Percentiles rank a stretch among this genome's conserved stretches.
These are phyloP conservation scores for Blennius ocellaris DNA, from an alignment of 2,113 vertebrate genomes.

Conservation along the genomic window DNA sequence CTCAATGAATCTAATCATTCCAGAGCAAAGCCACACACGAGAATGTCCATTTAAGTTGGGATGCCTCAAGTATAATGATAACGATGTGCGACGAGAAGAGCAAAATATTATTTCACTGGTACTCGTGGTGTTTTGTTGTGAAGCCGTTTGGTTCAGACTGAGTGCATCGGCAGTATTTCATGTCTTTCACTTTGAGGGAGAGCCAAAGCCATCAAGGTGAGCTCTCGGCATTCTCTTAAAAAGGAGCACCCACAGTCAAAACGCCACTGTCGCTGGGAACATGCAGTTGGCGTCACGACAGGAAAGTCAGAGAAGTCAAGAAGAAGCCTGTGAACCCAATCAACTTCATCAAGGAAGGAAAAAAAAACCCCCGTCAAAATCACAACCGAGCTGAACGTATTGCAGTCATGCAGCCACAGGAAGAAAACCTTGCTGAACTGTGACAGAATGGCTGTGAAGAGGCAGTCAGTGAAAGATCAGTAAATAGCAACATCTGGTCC, in stretches of 20 bases:
- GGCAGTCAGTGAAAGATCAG: neutral
- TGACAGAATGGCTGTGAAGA: neutral
- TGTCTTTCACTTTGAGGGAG: neutral
- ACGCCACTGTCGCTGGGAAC: neutral
- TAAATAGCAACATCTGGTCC: neutral
- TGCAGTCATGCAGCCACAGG: neutral
- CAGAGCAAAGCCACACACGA: conserved; percentile 10
- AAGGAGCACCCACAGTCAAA: neutral
- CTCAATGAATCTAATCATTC: conserved; percentile 6
- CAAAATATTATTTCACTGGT: neutral
- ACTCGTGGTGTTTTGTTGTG: neutral
- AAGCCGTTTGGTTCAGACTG: neutral
- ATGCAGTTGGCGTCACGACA: neutral
- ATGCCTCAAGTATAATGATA: conserved; percentile 6
- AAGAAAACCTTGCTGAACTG: neutral
- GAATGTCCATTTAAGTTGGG: neutral
- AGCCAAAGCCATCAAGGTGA: neutral
- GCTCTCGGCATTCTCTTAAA: neutral
- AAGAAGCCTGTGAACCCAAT: neutral
- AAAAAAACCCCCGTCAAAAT: neutral
- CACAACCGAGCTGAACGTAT: neutral
- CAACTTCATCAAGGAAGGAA: neutral
- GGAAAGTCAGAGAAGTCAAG: neutral
- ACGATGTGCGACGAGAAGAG: neutral
- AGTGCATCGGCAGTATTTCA: conserved; percentile 10